These are phyloP conservation scores for Amphipyra tragopoginis DNA, from an alignment of 2,888 invertebrate species.

Conservation along the genomic window DNA sequence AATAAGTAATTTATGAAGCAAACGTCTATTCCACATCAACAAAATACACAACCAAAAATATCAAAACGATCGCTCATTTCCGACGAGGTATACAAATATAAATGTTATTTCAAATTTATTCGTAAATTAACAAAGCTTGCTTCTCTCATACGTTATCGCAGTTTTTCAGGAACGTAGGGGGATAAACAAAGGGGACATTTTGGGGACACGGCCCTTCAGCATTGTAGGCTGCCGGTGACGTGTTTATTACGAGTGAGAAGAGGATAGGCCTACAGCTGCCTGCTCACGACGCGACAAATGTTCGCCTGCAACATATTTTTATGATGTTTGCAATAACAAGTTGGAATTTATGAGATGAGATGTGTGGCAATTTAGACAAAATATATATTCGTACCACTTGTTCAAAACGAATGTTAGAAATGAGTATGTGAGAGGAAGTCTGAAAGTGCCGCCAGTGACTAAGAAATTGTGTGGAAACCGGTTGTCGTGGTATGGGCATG, in stretches of 20 bases:
- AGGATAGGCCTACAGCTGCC: neutral
- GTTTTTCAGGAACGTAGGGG: conserved; percentile 61
- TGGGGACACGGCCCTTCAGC: conserved; percentile 22
- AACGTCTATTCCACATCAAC: neutral
- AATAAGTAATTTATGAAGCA: neutral
- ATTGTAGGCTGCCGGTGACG: conserved; percentile 35
- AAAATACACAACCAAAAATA: conserved; percentile 8
- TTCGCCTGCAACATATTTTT: neutral
- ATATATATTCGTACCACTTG: too few relatives aligned
- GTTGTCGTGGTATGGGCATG: too few relatives aligned
- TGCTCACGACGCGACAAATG: conserved; percentile 1
- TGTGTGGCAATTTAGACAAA: too few relatives aligned
- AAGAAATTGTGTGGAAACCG: too few relatives aligned
- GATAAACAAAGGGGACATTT: conserved; percentile 44
- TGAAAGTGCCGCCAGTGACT: too few relatives aligned
- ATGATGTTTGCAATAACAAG: neutral
- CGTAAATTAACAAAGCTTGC: conserved; percentile 45
- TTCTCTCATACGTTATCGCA: conserved; percentile 49
- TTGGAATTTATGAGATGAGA: too few relatives aligned
- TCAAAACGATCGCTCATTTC: conserved; percentile 12
- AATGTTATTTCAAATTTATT: conserved; percentile 43
- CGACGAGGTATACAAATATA: conserved; percentile 8
- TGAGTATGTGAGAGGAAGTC: too few relatives aligned
- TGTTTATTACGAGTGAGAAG: conserved; percentile 32
- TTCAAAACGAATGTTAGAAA: too few relatives aligned